These are phyloP conservation scores for Enteromius paludinosus DNA, from an alignment of 2,797 vertebrate genomes.

Conservation along the genomic window DNA sequence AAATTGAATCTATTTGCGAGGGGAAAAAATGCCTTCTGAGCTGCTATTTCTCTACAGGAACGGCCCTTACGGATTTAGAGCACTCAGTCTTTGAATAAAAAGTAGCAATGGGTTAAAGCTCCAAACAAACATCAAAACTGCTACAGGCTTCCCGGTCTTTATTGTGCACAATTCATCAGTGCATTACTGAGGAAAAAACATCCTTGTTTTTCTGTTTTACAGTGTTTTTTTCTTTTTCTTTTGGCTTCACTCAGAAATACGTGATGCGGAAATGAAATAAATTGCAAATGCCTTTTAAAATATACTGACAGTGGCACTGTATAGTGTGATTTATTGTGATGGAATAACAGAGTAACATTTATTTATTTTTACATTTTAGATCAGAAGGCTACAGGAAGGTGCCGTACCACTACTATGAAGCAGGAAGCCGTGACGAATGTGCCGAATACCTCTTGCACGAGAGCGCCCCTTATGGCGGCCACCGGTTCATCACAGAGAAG, in stretches of 20 bases:
- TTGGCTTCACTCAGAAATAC: background rate
- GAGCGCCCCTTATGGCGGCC: conserved; percentile 93
- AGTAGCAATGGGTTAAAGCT: background rate
- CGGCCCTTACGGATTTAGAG: background rate
- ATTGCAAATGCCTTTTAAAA: background rate
- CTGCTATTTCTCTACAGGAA: background rate
- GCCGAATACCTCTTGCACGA: conserved; percentile 94
- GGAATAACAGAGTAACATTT: conserved; percentile 7
- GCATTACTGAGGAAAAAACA: no score
- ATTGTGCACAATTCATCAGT: background rate
- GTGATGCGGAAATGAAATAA: background rate
- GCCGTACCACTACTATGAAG: conserved; percentile 97
- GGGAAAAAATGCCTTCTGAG: background rate
- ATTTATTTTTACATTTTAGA: conserved; percentile 70
- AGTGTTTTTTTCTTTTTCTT: background rate
- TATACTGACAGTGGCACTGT: background rate
- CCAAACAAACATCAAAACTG: background rate
- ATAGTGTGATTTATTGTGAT: background rate
- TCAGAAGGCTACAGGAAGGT: conserved; percentile 90
- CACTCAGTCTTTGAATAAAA: conserved; percentile 1
- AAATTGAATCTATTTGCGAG: conserved; percentile 68
- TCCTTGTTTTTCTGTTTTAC: background rate
- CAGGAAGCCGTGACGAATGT: conserved; percentile 90
- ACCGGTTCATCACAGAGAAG: conserved; percentile 98
- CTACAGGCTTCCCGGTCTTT: background rate